Conservation (phyloP, 1,140 invertebrate genomes). For the Homalodisca vitripennis region DNA sequence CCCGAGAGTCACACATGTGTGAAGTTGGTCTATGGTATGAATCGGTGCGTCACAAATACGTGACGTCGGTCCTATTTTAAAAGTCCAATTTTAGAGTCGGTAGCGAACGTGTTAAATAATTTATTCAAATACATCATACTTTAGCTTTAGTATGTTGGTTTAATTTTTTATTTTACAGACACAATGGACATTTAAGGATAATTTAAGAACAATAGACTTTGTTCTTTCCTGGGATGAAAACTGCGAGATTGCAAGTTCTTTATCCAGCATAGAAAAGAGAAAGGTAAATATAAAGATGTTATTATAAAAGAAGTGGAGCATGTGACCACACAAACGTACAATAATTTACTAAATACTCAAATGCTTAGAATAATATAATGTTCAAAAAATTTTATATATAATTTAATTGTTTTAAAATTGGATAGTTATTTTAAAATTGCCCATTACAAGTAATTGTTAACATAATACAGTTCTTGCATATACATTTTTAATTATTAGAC, state of each 20-base stretch:
- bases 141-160: too few species aligned
- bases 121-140: too few species aligned
- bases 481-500: too few species aligned
- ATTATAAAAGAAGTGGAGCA: background rate
- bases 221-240: constrained; percentile 69
- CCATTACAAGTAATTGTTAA: too few species aligned
- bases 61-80: too few species aligned
- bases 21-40: too few species aligned
- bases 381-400: background rate
- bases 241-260: background rate
- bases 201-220: constrained; percentile 70
- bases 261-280: constrained; percentile 6
- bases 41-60: too few species aligned
- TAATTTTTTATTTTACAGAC: background rate
- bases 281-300: background rate
- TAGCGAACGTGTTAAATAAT: too few species aligned
- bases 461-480: too few species aligned
- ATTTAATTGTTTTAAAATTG: background rate
- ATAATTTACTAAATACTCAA: background rate
- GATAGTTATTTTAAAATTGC: too few species aligned
- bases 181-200: constrained; percentile 58
- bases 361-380: background rate
- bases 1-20: too few species aligned
- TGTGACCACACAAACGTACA: background rate
- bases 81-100: too few species aligned